Evolutionary conservation across 2,888 invertebrate genomes (phyloP).

Genomic region (Agrochola macilenta): DNA sequence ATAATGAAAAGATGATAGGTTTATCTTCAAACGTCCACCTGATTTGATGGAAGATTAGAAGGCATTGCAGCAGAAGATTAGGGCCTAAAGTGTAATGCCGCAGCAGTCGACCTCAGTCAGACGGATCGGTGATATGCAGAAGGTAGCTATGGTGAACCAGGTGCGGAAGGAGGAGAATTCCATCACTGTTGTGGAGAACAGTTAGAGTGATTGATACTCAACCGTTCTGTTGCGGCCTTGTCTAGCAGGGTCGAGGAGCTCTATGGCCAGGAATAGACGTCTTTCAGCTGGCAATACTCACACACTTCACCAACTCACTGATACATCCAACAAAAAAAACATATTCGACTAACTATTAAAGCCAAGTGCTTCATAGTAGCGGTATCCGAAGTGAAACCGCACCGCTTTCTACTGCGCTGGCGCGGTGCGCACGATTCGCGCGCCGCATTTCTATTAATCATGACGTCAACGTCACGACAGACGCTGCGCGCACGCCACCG

Average conservation of each 20-base stretch:
- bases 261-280: neutral
- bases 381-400: constrained; percentile 73
- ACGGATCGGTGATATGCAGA: neutral
- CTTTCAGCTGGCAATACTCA: neutral
- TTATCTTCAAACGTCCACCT: neutral
- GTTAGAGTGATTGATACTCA: neutral
- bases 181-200: neutral
- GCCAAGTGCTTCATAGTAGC: constrained; percentile 47
- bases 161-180: neutral
- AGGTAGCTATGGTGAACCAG: no score
- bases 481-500: constrained; percentile 63
- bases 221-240: neutral
- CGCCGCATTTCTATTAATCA: constrained; percentile 77
- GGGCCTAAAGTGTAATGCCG: neutral
- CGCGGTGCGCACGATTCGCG: constrained; percentile 77
- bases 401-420: constrained; percentile 75
- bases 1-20: neutral
- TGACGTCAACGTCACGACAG: constrained; percentile 77
- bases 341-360: neutral
- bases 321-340: neutral
- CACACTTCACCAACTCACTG: neutral
- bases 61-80: neutral
- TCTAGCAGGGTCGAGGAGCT: neutral
- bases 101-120: neutral
- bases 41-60: neutral